These are phyloP conservation scores for Gerris buenoi DNA, from an alignment of 1,140 invertebrate species.

Conservation along the genomic window DNA sequence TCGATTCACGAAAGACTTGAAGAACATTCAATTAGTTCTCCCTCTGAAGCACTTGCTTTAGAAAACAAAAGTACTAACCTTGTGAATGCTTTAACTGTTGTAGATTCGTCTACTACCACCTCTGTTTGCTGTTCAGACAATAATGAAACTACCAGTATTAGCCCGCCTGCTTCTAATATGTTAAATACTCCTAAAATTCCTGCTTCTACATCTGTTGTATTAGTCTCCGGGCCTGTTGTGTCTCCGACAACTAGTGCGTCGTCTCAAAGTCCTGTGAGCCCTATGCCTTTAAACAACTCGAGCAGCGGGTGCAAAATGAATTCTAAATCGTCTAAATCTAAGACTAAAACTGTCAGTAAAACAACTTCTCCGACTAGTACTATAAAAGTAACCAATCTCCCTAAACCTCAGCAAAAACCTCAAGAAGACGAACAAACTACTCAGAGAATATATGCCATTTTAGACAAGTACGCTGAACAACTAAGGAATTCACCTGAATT, in stretches of 20 bases:
- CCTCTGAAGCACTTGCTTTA: slow-evolving; percentile 6
- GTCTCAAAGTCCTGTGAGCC: slow-evolving; percentile 44
- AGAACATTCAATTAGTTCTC: slow-evolving; percentile 8
- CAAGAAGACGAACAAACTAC: slow-evolving; percentile 67
- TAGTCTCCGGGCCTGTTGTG: slow-evolving; percentile 42
- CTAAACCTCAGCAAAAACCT: slow-evolving; percentile 54
- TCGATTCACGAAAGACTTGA: slow-evolving; percentile 6
- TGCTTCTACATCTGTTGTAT: slow-evolving; percentile 39
- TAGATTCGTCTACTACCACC: neutral
- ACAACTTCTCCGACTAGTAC: slow-evolving; percentile 38
- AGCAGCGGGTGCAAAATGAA: slow-evolving; percentile 21
- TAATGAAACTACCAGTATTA: neutral
- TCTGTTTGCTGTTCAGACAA: neutral
- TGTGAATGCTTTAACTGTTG: neutral
- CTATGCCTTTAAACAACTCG: slow-evolving; percentile 23
- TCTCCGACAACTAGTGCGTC: slow-evolving; percentile 42
- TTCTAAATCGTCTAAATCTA: slow-evolving; percentile 22
- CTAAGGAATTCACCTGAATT: slow-evolving; percentile 59
- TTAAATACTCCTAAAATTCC: slow-evolving; percentile 30
- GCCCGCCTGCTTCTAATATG: neutral
- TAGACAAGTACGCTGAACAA: slow-evolving; percentile 66
- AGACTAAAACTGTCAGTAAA: slow-evolving; percentile 33
- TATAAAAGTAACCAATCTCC: slow-evolving; percentile 43
- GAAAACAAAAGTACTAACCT: neutral
- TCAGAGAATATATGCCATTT: slow-evolving; percentile 60